These are phyloP conservation scores for Illadopsis cleaveri DNA, from an alignment of 2,113 vertebrate species.

Conservation along the genomic window DNA sequence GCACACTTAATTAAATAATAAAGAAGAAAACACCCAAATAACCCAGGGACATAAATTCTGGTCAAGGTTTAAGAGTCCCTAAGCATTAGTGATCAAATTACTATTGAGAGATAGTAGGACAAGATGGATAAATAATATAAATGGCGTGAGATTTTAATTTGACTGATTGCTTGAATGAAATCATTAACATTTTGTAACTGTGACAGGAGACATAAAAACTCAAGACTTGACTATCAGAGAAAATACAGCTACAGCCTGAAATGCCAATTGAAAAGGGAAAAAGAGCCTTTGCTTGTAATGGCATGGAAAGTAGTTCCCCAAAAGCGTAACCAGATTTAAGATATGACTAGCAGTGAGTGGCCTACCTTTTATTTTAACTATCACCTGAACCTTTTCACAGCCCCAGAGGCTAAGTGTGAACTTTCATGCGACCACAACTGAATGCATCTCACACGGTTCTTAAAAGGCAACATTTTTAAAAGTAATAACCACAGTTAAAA, in stretches of 20 bases:
- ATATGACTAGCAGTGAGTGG: background rate
- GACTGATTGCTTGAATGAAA: background rate
- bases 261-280: background rate
- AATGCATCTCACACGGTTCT: background rate
- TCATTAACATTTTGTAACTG: background rate
- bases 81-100: background rate
- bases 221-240: background rate
- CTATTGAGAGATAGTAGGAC: background rate
- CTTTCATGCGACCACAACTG: background rate
- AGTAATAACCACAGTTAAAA: background rate
- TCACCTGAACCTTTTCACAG: background rate
- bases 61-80: background rate
- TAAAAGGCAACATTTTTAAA: background rate
- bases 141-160: background rate
- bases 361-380: constrained; percentile 12
- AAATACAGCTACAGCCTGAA: background rate
- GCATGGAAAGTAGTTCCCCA: background rate
- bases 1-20: background rate
- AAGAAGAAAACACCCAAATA: background rate
- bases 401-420: background rate
- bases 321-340: background rate
- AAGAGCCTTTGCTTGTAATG: background rate
- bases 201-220: background rate
- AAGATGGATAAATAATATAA: background rate
- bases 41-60: background rate